These are phyloP conservation scores for Planiliza haematocheilus DNA, from an alignment of 2,113 vertebrate genomes.

Conservation along the genomic window DNA sequence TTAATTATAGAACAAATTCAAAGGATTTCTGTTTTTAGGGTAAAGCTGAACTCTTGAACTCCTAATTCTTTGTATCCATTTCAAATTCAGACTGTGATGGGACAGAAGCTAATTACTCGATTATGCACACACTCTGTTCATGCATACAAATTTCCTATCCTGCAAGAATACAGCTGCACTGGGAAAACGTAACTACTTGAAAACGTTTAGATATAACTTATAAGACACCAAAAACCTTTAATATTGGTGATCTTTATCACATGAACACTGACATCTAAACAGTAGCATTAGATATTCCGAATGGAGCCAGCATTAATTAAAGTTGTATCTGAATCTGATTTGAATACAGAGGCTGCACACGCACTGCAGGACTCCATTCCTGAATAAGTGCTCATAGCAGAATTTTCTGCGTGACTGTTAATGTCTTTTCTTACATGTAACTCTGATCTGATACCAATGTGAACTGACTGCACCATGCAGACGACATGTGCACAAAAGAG, in stretches of 20 bases:
- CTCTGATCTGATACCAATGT: constrained; percentile 35
- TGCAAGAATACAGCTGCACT: too few species aligned
- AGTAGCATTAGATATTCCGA: constrained; percentile 16
- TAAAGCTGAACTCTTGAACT: not conserved
- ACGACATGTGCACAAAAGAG: constrained; percentile 12
- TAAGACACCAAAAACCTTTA: too few species aligned
- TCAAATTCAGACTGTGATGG: too few species aligned
- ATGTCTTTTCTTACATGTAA: constrained; percentile 36
- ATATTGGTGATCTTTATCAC: constrained; percentile 14
- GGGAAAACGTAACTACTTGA: too few species aligned
- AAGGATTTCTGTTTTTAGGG: not conserved
- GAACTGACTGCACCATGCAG: constrained; percentile 28
- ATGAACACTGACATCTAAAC: constrained; percentile 13
- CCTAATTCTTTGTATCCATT: not conserved
- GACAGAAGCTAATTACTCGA: too few species aligned
- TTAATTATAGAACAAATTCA: not conserved
- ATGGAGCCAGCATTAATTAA: constrained; percentile 40
- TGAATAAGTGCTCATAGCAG: constrained; percentile 37
- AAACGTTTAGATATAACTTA: too few species aligned
- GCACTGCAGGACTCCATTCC: constrained; percentile 25
- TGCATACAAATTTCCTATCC: too few species aligned
- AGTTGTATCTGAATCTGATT: constrained; percentile 43
- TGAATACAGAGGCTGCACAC: constrained; percentile 34
- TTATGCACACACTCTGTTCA: too few species aligned
- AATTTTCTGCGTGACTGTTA: constrained; percentile 41